phyloP scores from a whole-genome alignment of 2,888 invertebrate genomes.

The Listrodromus nycthemerus region DNA sequence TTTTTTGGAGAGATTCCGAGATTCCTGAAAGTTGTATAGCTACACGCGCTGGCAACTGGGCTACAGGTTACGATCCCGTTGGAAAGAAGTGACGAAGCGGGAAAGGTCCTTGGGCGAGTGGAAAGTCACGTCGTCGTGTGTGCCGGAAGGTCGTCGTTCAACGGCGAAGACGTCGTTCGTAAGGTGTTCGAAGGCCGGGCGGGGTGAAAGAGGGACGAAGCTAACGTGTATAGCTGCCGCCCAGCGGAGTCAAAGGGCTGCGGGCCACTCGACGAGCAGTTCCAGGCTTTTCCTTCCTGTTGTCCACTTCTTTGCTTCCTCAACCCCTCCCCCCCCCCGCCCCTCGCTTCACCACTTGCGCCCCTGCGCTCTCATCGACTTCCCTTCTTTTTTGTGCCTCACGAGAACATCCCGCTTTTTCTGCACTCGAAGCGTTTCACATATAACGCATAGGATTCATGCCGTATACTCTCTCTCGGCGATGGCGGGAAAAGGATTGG shows the following conservation, averaged over 20 bases:
- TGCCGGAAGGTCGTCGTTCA: constrained; percentile 1
- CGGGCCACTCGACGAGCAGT: constrained; percentile 7
- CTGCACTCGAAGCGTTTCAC: not conserved
- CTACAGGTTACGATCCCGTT: constrained; percentile 2
- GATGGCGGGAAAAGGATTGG: not conserved
- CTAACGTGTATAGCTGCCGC: not conserved
- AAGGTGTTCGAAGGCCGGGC: constrained; percentile 18
- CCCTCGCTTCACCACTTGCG: not conserved
- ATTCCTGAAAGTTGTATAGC: constrained; percentile 38
- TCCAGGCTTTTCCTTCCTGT: constrained; percentile 20
- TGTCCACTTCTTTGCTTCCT: constrained; percentile 12
- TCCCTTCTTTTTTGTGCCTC: not conserved
- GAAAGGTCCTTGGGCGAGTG: not conserved
- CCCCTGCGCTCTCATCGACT: not conserved
- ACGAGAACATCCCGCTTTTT: not conserved
- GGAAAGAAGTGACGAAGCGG: constrained; percentile 21
- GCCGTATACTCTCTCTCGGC: not conserved
- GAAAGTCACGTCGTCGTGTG: not conserved
- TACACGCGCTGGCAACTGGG: not conserved
- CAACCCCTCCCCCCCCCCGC: no score
- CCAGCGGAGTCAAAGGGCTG: constrained; percentile 2
- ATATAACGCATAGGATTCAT: not conserved
- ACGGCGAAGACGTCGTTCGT: constrained; percentile 10
- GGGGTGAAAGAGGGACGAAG: constrained; percentile 6
- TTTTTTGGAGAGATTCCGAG: constrained; percentile 35